These are phyloP conservation scores for Laticauda laticaudata DNA, from an alignment of 2,113 vertebrate species.

Conservation along the genomic window DNA sequence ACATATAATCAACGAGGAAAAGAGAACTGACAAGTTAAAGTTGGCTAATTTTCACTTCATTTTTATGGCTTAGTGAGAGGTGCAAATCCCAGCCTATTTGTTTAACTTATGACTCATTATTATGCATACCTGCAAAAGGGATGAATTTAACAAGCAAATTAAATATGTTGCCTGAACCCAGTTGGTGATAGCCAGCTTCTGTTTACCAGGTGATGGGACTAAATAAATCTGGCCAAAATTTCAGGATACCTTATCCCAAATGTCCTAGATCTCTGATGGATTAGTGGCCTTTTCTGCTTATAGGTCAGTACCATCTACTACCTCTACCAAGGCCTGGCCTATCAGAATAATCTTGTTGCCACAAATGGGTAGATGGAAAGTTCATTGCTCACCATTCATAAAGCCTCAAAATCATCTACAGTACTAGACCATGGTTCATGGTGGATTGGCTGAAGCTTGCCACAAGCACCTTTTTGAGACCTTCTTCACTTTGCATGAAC, in stretches of 20 bases:
- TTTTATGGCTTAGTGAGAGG: background rate
- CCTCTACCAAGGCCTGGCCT: background rate
- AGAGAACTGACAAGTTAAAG: background rate
- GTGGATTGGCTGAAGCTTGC: background rate
- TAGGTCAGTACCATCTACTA: background rate
- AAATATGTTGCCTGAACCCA: background rate
- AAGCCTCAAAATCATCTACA: background rate
- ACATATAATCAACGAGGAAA: background rate
- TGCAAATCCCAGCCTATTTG: background rate
- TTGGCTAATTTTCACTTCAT: background rate
- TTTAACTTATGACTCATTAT: background rate
- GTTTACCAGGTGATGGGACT: background rate
- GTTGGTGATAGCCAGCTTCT: background rate
- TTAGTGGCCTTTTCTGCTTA: background rate
- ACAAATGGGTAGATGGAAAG: background rate
- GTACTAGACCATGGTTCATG: rapidly evolving
- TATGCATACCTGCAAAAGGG: background rate
- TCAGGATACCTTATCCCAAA: background rate
- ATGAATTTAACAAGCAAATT: background rate
- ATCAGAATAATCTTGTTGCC: background rate
- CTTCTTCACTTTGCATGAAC: background rate
- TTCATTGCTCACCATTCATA: background rate
- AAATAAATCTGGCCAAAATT: background rate
- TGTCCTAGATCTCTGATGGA: background rate
- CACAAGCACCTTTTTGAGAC: background rate